Evolutionary conservation across 2,888 invertebrate genomes (phyloP).

Genomic region (Phortica okadai): DNA sequence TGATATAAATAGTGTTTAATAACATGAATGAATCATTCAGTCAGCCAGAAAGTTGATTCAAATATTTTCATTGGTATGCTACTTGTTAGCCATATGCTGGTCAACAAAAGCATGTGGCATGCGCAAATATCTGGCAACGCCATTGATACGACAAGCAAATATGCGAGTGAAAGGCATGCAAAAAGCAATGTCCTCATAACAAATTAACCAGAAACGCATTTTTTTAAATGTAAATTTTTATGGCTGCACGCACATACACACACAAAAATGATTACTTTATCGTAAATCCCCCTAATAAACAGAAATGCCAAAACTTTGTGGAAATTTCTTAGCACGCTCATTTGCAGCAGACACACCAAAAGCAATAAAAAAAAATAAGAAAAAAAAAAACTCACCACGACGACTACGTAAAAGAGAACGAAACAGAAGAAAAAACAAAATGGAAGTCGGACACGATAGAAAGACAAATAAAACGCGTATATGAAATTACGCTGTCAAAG

Average conservation of each 20-base stretch:
- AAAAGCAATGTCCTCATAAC: constrained; percentile 63
- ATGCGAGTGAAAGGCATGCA: constrained; percentile 23
- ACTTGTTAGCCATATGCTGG: no score
- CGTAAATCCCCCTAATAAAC: no score
- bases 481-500: no score
- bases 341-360: not conserved
- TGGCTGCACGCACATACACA: no score
- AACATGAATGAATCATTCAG: no score
- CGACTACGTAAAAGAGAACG: not conserved
- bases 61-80: no score
- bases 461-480: no score
- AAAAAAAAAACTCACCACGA: constrained; percentile 60
- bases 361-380: not conserved
- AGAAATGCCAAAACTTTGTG: no score
- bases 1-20: no score
- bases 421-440: constrained; percentile 65
- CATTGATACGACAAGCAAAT: not conserved
- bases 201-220: not conserved
- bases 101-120: no score
- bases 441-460: constrained; percentile 57
- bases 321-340: not conserved
- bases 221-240: not conserved
- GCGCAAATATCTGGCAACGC: constrained; percentile 18
- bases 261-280: no score
- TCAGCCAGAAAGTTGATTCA: no score